These are phyloP conservation scores for Anguilla rostrata DNA, from an alignment of 2,113 vertebrate species.

Conservation along the genomic window DNA sequence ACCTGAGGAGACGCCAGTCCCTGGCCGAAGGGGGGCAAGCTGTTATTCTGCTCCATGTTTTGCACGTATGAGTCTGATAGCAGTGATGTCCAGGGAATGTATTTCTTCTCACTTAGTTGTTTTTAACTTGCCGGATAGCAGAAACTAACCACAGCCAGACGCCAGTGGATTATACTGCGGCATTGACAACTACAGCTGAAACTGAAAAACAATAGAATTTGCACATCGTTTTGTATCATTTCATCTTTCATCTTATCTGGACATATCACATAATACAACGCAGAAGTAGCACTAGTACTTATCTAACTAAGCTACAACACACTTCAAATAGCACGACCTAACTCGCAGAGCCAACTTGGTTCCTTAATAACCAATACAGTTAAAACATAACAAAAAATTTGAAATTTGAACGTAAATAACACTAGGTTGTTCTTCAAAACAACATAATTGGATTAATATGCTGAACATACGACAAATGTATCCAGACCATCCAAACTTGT, in stretches of 20 bases:
- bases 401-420: too few relatives aligned
- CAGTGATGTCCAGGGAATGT: not conserved
- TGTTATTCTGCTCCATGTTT: slow-evolving; percentile 96
- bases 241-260: not conserved
- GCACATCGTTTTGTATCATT: not conserved
- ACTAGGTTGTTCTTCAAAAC: too few relatives aligned
- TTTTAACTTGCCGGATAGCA: not conserved
- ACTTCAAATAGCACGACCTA: too few relatives aligned
- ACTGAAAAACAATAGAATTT: not conserved
- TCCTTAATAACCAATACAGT: too few relatives aligned
- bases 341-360: too few relatives aligned
- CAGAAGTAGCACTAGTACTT: too few relatives aligned
- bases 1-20: slow-evolving; percentile 95
- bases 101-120: not conserved
- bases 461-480: too few relatives aligned
- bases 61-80: slow-evolving; percentile 49
- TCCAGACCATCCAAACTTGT: not conserved
- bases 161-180: too few relatives aligned
- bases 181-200: not conserved
- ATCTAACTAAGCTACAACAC: too few relatives aligned
- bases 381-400: too few relatives aligned
- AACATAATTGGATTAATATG: too few relatives aligned
- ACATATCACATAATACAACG: not conserved
- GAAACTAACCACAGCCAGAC: too few relatives aligned
- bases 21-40: slow-evolving; percentile 84